A percentile compares a stretch with the other conserved stretches of the same genome.
These are phyloP conservation scores for Rhamnusium bicolor DNA, from an alignment of 2,888 invertebrate genomes.

Conservation along the genomic window DNA sequence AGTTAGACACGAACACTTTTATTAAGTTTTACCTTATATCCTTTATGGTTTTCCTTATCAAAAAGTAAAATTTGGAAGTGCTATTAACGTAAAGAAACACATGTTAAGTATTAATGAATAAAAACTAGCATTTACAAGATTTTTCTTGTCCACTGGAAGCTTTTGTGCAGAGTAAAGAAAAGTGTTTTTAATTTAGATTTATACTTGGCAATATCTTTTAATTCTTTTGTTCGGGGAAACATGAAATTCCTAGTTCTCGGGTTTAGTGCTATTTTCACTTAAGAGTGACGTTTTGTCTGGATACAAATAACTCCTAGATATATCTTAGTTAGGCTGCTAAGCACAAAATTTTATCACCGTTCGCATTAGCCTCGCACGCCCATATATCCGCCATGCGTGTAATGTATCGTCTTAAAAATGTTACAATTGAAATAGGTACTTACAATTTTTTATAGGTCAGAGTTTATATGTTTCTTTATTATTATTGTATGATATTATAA, in stretches of 20 bases:
- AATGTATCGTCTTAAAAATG: too few species aligned
- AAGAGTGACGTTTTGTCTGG: slow-evolving; percentile 10
- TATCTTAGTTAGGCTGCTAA: slow-evolving; percentile 25
- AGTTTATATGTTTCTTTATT: too few species aligned
- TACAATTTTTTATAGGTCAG: too few species aligned
- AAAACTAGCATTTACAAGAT: slow-evolving; percentile 21
- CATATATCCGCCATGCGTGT: too few species aligned
- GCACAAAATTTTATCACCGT: slow-evolving; percentile 8
- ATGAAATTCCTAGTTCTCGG: slow-evolving; percentile 33
- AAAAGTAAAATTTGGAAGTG: neutral
- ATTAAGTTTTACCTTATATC: too few species aligned
- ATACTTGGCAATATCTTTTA: slow-evolving; percentile 39
- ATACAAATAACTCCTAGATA: slow-evolving; percentile 23
- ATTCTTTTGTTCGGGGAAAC: slow-evolving; percentile 37
- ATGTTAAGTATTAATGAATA: slow-evolving; percentile 10
- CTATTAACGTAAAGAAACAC: neutral
- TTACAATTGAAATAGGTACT: too few species aligned
- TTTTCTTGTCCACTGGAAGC: slow-evolving; percentile 28
- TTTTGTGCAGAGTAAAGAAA: slow-evolving; percentile 20
- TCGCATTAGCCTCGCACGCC: neutral
- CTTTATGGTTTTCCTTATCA: too few species aligned
- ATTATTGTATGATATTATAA: too few species aligned
- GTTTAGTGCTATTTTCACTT: slow-evolving; percentile 23
- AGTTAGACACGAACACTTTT: too few species aligned
- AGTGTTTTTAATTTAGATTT: slow-evolving; percentile 45